These are phyloP conservation scores for Agrochola circellaris DNA, from an alignment of 2,888 invertebrate genomes.

Conservation along the genomic window DNA sequence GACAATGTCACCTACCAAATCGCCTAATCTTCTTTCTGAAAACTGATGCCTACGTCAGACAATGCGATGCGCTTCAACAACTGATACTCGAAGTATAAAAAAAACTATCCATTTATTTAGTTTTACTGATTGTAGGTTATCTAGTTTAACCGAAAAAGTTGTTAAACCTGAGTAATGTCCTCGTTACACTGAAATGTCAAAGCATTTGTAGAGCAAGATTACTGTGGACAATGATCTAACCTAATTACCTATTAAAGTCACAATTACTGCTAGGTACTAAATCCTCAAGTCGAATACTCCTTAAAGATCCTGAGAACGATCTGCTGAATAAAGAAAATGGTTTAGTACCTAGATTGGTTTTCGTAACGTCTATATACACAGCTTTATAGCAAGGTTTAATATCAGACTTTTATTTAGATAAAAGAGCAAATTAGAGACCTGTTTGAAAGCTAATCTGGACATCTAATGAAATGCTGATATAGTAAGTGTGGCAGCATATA, in stretches of 20 bases:
- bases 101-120: background rate
- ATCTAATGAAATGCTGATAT: constrained; percentile 8
- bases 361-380: constrained; percentile 5
- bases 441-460: constrained; percentile 17
- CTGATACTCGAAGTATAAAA: background rate
- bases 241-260: constrained; percentile 42
- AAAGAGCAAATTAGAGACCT: constrained; percentile 9
- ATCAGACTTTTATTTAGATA: constrained; percentile 12
- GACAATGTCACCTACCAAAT: background rate
- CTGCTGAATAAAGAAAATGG: constrained; percentile 43
- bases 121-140: background rate
- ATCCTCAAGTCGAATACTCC: constrained; percentile 48
- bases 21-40: too few relatives aligned
- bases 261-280: constrained; percentile 34
- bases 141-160: background rate
- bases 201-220: constrained; percentile 37
- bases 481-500: background rate
- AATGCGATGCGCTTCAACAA: background rate
- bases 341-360: constrained; percentile 42
- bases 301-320: constrained; percentile 44
- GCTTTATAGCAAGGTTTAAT: constrained; percentile 26
- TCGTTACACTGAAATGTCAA: constrained; percentile 20
- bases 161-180: constrained; percentile 7
- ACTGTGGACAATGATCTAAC: constrained; percentile 21
- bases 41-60: background rate